Base-by-base conservation (phyloP, 2,113 vertebrate species). In the Eonycteris spelaea region DNA sequence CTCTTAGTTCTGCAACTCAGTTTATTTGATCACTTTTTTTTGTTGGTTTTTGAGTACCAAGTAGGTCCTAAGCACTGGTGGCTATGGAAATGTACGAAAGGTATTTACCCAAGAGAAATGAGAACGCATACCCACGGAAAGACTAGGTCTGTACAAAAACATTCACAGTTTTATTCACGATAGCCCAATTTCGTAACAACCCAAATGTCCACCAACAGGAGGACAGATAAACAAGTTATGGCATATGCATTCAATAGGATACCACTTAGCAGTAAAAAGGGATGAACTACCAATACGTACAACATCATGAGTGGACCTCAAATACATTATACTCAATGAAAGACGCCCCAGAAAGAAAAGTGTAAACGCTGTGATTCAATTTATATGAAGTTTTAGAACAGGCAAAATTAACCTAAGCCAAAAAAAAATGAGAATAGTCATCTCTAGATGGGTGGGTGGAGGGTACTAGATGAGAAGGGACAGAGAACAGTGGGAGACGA, bases 271-370 rank as follows among this genome's bases (percentile, higher is more conserved):
- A 43, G 18, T 19, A 28, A 38, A 70, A 55, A 40, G 19, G 26
- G 15, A 1, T 11, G 22, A 16, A 8, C 5, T 48, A 33, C 35
- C 3, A 2, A 48, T 5, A 73, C 0, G 14, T 9, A 15, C 30
- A 24, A 9, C 28, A 43, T 2, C 4, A 2, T 3, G 22, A 9
- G 51, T 30, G 53, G 19, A 55, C 14, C 28, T 35, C 9, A 19
- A 18, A 74, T 33, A 61, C 48, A 8, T 24, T 48, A 19, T 33
- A 11, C 38, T 16, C 51, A 55, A 14, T 57, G 48, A 43, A 85
- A 84, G 57, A 75, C 55, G 7, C 30, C 45, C 51, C 51, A 51
- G 51, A 18, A 51, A 30, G 55, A 28, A 12, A n/a, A 35, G 53
- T n/a, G 43, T 8, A 59, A 35, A 28, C 16, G 24, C 12, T 53